These are phyloP conservation scores for Temnothorax rugatulus DNA, from an alignment of 2,888 invertebrate genomes.

Conservation along the genomic window DNA sequence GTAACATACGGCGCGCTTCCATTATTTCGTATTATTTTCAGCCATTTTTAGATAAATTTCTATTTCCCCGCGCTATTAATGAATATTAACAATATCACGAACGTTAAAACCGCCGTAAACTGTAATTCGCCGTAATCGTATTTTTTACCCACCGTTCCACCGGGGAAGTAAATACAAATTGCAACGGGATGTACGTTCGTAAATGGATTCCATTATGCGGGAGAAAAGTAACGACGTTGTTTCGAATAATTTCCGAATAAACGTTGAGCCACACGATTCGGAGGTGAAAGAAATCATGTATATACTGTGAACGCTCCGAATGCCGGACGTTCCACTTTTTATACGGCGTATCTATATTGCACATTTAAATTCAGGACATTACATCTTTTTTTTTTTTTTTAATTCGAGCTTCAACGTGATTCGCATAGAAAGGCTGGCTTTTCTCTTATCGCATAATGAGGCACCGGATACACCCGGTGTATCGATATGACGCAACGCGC, in stretches of 20 bases:
- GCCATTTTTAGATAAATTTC: background rate
- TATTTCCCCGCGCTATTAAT: background rate
- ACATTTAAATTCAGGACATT: constrained; percentile 43
- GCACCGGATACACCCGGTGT: constrained; percentile 43
- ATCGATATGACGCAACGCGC: constrained; percentile 12
- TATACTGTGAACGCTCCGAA: background rate
- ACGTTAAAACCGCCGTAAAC: constrained; percentile 18
- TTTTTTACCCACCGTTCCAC: constrained; percentile 21
- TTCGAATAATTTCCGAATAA: constrained; percentile 37
- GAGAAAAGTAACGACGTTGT: constrained; percentile 19
- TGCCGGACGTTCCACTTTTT: background rate
- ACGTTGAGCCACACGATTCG: background rate
- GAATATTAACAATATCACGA: constrained; percentile 40
- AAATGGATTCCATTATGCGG: constrained; percentile 6
- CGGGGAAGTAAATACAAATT: constrained; percentile 29
- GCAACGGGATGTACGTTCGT: background rate
- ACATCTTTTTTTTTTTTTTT: constrained; percentile 45
- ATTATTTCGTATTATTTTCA: constrained; percentile 2
- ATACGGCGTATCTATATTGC: background rate
- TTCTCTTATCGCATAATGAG: constrained; percentile 67
- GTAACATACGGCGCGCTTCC: constrained; percentile 52
- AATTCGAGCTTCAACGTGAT: constrained; percentile 33
- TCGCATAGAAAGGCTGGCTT: constrained; percentile 34
- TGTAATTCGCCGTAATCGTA: constrained; percentile 27
- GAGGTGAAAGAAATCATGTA: constrained; percentile 16